Percentiles rank a stretch among this genome's conserved stretches.
These are phyloP conservation scores for Ailurus styani DNA, from an alignment of 2,113 vertebrate genomes.

Conservation along the genomic window DNA sequence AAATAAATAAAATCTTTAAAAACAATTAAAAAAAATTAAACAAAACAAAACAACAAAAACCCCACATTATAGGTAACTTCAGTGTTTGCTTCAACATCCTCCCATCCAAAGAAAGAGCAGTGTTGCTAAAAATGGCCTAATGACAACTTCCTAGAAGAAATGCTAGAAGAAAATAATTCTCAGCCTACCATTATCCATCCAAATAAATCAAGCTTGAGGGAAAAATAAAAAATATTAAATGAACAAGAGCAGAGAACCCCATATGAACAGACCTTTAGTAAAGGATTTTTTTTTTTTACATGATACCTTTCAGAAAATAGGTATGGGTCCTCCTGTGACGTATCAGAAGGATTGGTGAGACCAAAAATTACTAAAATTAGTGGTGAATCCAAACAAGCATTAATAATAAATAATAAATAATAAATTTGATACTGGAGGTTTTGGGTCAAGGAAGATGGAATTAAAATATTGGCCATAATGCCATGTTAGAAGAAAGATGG, in stretches of 20 bases:
- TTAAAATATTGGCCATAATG: not conserved
- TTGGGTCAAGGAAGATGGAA: not conserved
- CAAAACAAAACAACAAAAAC: no score
- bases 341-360: not conserved
- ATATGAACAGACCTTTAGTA: not conserved
- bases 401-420: not conserved
- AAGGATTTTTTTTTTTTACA: not conserved
- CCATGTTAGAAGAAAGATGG: not conserved
- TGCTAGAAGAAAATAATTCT: not conserved
- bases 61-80: not conserved
- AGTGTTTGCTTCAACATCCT: not conserved
- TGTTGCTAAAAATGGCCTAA: constrained; percentile 58
- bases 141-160: not conserved
- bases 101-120: not conserved
- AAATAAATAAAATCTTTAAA: no score
- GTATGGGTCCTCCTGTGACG: not conserved
- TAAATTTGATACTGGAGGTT: not conserved
- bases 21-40: no score
- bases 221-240: not conserved
- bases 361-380: not conserved
- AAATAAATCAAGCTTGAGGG: not conserved
- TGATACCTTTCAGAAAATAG: not conserved
- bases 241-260: not conserved
- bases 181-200: not conserved
- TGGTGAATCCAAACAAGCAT: not conserved